Evolutionary conservation across 2,888 invertebrate genomes (phyloP).

Genomic region (Microdon myrmicae): DNA sequence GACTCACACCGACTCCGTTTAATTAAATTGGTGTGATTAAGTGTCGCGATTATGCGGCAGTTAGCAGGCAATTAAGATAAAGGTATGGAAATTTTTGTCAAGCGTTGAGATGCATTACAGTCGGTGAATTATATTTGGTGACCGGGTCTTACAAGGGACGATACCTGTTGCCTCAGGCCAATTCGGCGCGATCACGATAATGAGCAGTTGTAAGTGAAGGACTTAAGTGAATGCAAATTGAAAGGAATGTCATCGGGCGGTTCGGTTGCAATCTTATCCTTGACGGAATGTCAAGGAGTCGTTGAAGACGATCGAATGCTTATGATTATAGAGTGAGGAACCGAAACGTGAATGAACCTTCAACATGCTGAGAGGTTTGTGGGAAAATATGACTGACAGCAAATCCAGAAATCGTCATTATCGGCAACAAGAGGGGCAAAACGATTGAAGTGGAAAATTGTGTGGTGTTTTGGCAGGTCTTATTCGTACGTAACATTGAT

Average conservation of each 20-base stretch:
- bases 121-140: slow-evolving; percentile 28
- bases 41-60: slow-evolving; percentile 46
- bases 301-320: slow-evolving; percentile 4
- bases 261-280: too few species aligned
- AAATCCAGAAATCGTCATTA: too few species aligned
- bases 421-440: too few species aligned
- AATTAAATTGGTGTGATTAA: slow-evolving; percentile 52
- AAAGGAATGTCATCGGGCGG: too few species aligned
- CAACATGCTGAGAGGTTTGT: background rate
- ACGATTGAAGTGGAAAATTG: too few species aligned
- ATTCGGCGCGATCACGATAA: slow-evolving; percentile 23
- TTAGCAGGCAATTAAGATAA: slow-evolving; percentile 49
- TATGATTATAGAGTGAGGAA: background rate
- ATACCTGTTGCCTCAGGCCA: slow-evolving; percentile 18
- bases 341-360: background rate
- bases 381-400: too few species aligned
- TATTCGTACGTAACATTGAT: too few species aligned
- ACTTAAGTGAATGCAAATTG: slow-evolving; percentile 38
- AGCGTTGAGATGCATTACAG: slow-evolving; percentile 39
- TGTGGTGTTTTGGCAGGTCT: too few species aligned
- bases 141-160: slow-evolving; percentile 1
- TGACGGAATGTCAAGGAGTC: too few species aligned
- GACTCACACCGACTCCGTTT: slow-evolving; percentile 18
- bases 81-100: slow-evolving; percentile 44
- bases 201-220: slow-evolving; percentile 24